Evolutionary conservation across 53 echinoderm and acorn worm genomes (phyloP).

Genomic region (Zoroaster sp.): DNA sequence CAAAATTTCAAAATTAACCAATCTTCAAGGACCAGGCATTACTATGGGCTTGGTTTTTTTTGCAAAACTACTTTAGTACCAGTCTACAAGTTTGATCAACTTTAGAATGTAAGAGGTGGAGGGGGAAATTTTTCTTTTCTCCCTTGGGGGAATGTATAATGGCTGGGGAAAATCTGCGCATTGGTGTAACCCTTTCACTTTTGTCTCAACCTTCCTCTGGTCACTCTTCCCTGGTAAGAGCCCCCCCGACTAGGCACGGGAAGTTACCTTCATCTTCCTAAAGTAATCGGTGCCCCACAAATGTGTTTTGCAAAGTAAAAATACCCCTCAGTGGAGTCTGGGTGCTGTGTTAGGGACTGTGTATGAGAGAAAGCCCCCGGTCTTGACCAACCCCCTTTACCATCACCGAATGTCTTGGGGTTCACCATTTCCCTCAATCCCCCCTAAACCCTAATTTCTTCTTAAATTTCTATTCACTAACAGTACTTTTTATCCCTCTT

Average conservation of each 20-base stretch:
- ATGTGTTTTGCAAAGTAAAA: background rate
- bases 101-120: background rate
- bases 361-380: background rate
- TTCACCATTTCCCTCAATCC: background rate
- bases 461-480: background rate
- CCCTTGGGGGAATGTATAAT: background rate
- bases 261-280: background rate
- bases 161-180: background rate
- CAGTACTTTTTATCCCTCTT: background rate
- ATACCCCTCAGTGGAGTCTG: background rate
- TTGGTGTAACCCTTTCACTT: background rate
- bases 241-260: background rate
- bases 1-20: conserved; percentile 11
- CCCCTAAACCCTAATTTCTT: background rate
- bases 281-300: background rate
- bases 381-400: background rate
- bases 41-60: background rate
- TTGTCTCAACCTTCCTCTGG: background rate
- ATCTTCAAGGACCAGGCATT: background rate
- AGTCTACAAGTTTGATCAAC: background rate
- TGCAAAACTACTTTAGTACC: background rate
- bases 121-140: background rate
- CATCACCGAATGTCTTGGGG: background rate
- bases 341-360: background rate
- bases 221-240: background rate